Evolutionary conservation across 1,140 invertebrate genomes (phyloP).

Genomic region (Aricia agestis): DNA sequence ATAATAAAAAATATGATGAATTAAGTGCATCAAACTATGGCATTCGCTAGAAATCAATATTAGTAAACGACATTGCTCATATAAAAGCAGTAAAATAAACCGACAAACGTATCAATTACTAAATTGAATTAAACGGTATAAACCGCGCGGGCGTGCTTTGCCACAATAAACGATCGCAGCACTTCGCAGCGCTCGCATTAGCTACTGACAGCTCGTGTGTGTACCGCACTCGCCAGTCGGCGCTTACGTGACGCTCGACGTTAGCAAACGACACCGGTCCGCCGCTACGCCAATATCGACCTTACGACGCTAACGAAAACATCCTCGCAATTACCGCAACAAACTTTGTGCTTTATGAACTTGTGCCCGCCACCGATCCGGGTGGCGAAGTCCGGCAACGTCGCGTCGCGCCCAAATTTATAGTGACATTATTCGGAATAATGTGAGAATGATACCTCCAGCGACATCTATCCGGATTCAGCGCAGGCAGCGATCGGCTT

Average conservation of each 20-base stretch:
- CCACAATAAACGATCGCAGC: constrained; percentile 67
- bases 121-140: constrained; percentile 75
- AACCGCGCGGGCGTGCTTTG: constrained; percentile 56
- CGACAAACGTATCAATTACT: constrained; percentile 72
- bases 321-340: constrained; percentile 29
- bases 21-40: neutral
- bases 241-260: constrained; percentile 64
- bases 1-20: neutral
- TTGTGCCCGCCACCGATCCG: constrained; percentile 56
- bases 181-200: constrained; percentile 69
- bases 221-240: constrained; percentile 55
- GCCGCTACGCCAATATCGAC: constrained; percentile 40
- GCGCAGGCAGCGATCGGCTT: constrained; percentile 49
- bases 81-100: constrained; percentile 47
- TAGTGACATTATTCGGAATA: constrained; percentile 63
- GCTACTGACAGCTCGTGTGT: constrained; percentile 69
- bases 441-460: constrained; percentile 48
- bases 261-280: constrained; percentile 46
- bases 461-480: constrained; percentile 60
- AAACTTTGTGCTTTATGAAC: constrained; percentile 51
- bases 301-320: constrained; percentile 38
- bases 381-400: constrained; percentile 70
- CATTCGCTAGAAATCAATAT: constrained; percentile 8
- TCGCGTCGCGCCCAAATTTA: constrained; percentile 70
- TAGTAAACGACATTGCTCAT: constrained; percentile 12